A percentile compares a stretch with the other conserved stretches of the same genome.
These are phyloP conservation scores for Conops quadrifasciatus DNA, from an alignment of 2,888 invertebrate species.

Conservation along the genomic window DNA sequence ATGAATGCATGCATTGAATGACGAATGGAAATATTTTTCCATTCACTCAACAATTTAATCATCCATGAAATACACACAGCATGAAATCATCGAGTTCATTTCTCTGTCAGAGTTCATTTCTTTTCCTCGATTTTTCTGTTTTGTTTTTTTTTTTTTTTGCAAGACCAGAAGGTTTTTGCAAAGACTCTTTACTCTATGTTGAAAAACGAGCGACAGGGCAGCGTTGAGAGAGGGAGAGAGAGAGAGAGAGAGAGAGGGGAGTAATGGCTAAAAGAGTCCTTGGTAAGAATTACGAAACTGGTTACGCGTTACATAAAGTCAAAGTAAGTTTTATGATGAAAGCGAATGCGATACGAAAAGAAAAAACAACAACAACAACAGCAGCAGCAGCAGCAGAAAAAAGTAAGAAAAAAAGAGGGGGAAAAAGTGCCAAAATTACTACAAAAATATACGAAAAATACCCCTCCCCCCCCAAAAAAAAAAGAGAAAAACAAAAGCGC, in stretches of 20 bases:
- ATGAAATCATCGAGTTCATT: constrained; percentile 20
- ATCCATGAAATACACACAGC: constrained; percentile 35
- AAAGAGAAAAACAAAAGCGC: too few relatives aligned
- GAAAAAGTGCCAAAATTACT: neutral
- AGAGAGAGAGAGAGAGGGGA: neutral
- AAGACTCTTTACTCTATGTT: neutral
- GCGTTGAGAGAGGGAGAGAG: neutral
- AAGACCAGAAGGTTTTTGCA: neutral
- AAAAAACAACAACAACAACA: constrained; percentile 12
- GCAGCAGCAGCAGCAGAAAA: neutral
- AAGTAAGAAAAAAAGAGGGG: neutral
- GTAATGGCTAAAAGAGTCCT: neutral
- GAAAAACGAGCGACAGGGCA: neutral
- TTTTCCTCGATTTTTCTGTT: neutral
- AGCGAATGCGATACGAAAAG: neutral
- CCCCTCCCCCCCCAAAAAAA: neutral
- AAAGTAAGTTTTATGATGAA: constrained; percentile 25
- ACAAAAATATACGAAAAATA: neutral
- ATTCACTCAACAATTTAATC: constrained; percentile 37
- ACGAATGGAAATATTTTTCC: constrained; percentile 37
- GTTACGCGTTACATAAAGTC: constrained; percentile 19
- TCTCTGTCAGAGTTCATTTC: neutral
- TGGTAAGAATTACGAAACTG: constrained; percentile 9
- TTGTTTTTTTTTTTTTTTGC: neutral
- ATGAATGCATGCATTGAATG: constrained; percentile 31